phyloP scores from a whole-genome alignment of 1,140 invertebrate genomes.

The Metopolophium dirhodum region DNA sequence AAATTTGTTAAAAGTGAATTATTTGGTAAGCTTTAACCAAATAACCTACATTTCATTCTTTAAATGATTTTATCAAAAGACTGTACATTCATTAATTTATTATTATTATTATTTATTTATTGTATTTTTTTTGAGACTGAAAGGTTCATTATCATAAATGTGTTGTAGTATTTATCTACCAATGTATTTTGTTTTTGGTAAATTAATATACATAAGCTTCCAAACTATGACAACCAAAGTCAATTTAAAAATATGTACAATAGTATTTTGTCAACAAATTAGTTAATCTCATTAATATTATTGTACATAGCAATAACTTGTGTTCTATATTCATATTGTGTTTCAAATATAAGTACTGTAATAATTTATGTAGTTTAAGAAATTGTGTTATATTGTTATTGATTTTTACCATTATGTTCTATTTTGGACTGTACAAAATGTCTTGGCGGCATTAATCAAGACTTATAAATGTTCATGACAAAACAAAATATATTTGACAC shows the following conservation, averaged over 20 bases:
- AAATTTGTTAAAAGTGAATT: background rate
- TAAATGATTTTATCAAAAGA: background rate
- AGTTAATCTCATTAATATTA: background rate
- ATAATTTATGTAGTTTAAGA: background rate
- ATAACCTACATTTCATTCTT: background rate
- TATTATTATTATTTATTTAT: slow-evolving; percentile 18
- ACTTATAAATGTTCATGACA: background rate
- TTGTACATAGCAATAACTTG: slow-evolving; percentile 13
- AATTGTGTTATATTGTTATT: slow-evolving; percentile 2
- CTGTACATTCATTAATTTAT: slow-evolving; percentile 4
- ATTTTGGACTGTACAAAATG: slow-evolving; percentile 4
- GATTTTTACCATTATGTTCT: background rate
- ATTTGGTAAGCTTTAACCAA: background rate
- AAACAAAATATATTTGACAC: background rate
- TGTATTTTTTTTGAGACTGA: slow-evolving; percentile 23
- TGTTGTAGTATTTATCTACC: background rate
- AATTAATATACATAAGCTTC: background rate
- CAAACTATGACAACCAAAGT: background rate
- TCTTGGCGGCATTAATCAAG: background rate
- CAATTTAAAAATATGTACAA: background rate
- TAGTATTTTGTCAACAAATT: background rate
- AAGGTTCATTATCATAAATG: background rate
- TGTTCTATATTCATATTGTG: background rate
- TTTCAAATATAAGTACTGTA: background rate
- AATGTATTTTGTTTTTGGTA: background rate